Percentiles rank a stretch among this genome's conserved stretches.
Conservation (phyloP, 2,888 invertebrate species). For the Dryococelus australis region DNA sequence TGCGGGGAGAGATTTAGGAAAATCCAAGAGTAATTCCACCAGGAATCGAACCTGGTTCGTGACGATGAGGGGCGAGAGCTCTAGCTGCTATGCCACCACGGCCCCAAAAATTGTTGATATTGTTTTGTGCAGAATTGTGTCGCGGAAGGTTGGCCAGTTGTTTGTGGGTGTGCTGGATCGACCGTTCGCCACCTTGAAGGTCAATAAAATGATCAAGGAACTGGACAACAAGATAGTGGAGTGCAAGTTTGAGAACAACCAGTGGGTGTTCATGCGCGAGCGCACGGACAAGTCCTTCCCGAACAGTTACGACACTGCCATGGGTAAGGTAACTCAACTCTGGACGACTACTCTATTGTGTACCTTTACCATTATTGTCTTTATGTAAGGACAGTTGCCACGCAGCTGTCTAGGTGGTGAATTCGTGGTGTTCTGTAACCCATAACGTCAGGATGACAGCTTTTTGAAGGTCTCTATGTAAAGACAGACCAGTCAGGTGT, state of each 20-base stretch:
- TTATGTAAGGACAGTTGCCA: not conserved
- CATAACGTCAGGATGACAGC: no score
- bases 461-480: no score
- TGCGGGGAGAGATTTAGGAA: no score
- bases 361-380: not conserved
- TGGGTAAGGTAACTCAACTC: constrained; percentile 61
- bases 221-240: constrained; percentile 95
- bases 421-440: no score
- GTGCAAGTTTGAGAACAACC: constrained; percentile 81
- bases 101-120: no score
- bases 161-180: constrained; percentile 76
- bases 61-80: no score
- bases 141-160: constrained; percentile 74
- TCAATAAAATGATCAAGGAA: constrained; percentile 78
- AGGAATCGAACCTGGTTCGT: no score
- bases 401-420: no score
- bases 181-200: constrained; percentile 78
- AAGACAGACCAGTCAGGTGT: no score
- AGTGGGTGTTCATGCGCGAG: constrained; percentile 95
- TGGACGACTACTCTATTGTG: not conserved
- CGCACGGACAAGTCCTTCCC: constrained; percentile 97
- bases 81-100: no score
- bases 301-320: constrained; percentile 86
- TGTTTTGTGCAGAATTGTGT: constrained; percentile 65
- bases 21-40: no score